A percentile compares a stretch with the other conserved stretches of the same genome.
These are phyloP conservation scores for Phymanthus crucifer DNA, from an alignment of 92 coral and sea anemone genomes.

Conservation along the genomic window DNA sequence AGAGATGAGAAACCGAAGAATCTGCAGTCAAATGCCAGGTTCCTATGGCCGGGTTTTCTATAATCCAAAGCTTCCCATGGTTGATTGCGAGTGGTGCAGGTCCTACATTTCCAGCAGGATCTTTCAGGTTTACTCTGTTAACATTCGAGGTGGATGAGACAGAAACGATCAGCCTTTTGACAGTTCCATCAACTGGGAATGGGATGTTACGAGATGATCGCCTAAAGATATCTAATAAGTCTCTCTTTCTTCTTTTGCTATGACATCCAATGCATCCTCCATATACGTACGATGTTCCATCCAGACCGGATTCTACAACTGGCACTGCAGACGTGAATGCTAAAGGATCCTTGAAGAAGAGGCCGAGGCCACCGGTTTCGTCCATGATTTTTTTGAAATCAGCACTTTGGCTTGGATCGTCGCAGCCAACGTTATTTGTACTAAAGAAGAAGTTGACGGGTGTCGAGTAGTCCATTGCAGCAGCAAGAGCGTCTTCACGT, in stretches of 20 bases:
- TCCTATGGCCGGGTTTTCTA: constrained; percentile 50
- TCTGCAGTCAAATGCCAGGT: constrained; percentile 53
- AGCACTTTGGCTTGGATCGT: constrained; percentile 9
- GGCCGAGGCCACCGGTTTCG: constrained; percentile 54
- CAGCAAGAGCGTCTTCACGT: constrained; percentile 45
- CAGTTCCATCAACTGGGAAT: constrained; percentile 71
- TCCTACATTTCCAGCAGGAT: constrained; percentile 37
- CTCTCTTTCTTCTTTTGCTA: constrained; percentile 15
- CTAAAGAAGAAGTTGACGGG: constrained; percentile 18
- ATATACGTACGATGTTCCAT: constrained; percentile 53
- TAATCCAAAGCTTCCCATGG: constrained; percentile 56
- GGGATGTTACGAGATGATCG: neutral
- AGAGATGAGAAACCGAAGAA: constrained; percentile 31
- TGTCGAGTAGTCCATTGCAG: constrained; percentile 12
- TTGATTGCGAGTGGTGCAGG: constrained; percentile 44
- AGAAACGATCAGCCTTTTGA: constrained; percentile 58
- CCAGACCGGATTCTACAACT: constrained; percentile 43
- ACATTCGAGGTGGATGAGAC: constrained; percentile 35
- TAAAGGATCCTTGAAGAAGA: constrained; percentile 48
- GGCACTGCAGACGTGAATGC: constrained; percentile 42
- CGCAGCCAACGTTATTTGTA: constrained; percentile 45
- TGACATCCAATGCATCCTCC: constrained; percentile 37
- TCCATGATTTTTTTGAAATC: constrained; percentile 46
- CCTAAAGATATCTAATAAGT: neutral
- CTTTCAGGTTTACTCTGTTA: constrained; percentile 38